Percentiles rank a stretch among this genome's conserved stretches.
Evolutionary conservation across 1,140 invertebrate genomes (phyloP).

Genomic region (Calycopis cecrops): DNA sequence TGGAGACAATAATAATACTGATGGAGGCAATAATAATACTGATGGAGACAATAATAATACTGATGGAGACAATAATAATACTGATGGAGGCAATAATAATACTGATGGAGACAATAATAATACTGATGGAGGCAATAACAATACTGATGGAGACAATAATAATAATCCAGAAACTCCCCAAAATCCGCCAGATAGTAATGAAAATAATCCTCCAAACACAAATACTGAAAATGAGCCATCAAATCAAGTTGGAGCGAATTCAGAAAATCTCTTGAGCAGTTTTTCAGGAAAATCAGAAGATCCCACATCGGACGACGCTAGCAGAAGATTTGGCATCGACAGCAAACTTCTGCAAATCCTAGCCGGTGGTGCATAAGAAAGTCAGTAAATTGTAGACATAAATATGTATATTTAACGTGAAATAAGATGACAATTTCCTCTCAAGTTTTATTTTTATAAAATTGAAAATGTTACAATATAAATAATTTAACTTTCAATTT

Average conservation of each 20-base stretch:
- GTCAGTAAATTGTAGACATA: background rate
- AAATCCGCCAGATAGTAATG: background rate
- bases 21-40: background rate
- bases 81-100: background rate
- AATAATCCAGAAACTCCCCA: background rate
- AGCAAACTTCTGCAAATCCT: constrained; percentile 13
- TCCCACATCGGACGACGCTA: background rate
- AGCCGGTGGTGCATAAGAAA: constrained; percentile 4
- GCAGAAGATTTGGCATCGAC: constrained; percentile 5
- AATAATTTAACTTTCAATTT: too few species aligned
- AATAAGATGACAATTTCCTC: too few species aligned
- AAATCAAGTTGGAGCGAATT: background rate
- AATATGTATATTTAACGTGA: background rate
- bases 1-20: background rate
- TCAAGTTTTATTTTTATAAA: too few species aligned
- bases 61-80: background rate
- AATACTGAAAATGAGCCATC: too few species aligned
- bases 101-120: background rate
- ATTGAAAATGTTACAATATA: too few species aligned
- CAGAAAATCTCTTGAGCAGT: background rate
- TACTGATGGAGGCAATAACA: background rate
- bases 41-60: background rate
- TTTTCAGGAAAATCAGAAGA: background rate
- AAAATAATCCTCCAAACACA: background rate
- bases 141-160: background rate